Evolutionary conservation across 2,888 invertebrate species (phyloP).

Genomic region (Empis stercorea): DNA sequence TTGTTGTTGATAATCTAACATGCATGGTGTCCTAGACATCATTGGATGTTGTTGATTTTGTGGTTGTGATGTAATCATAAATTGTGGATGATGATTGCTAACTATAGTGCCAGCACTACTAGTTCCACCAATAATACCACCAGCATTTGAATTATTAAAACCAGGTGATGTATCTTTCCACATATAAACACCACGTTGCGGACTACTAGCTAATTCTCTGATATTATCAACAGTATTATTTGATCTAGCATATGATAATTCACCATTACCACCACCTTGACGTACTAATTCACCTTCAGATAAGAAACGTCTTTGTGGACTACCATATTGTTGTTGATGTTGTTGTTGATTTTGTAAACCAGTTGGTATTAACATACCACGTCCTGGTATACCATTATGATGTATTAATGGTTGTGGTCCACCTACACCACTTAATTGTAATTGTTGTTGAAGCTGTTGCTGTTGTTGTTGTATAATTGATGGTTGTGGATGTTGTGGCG

Average conservation of each 20-base stretch:
- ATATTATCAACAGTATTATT: slow-evolving; percentile 77
- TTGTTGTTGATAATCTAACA: slow-evolving; percentile 18
- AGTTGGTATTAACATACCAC: slow-evolving; percentile 20
- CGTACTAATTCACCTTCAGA: slow-evolving; percentile 71
- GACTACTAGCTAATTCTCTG: slow-evolving; percentile 75
- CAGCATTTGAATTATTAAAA: slow-evolving; percentile 27
- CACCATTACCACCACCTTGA: slow-evolving; percentile 38
- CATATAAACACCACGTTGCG: slow-evolving; percentile 67
- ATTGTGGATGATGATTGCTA: slow-evolving; percentile 29
- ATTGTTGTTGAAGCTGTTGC: slow-evolving; percentile 29
- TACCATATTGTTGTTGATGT: slow-evolving; percentile 38
- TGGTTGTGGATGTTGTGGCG: slow-evolving; percentile 34
- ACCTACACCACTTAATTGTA: slow-evolving; percentile 8
- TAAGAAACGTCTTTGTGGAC: slow-evolving; percentile 65
- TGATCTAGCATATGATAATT: slow-evolving; percentile 51
- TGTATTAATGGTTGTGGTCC: slow-evolving; percentile 20
- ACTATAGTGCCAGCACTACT: slow-evolving; percentile 32
- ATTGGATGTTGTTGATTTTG: slow-evolving; percentile 8
- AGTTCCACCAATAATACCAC: slow-evolving; percentile 17
- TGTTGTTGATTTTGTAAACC: slow-evolving; percentile 14
- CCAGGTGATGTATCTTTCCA: slow-evolving; percentile 68
- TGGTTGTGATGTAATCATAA: slow-evolving; percentile 20
- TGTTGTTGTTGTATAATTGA: slow-evolving; percentile 34
- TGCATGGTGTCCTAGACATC: slow-evolving; percentile 13
- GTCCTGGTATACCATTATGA: slow-evolving; percentile 19